These are phyloP conservation scores for Papilio polyxenes DNA, from an alignment of 1,140 invertebrate species.

Conservation along the genomic window DNA sequence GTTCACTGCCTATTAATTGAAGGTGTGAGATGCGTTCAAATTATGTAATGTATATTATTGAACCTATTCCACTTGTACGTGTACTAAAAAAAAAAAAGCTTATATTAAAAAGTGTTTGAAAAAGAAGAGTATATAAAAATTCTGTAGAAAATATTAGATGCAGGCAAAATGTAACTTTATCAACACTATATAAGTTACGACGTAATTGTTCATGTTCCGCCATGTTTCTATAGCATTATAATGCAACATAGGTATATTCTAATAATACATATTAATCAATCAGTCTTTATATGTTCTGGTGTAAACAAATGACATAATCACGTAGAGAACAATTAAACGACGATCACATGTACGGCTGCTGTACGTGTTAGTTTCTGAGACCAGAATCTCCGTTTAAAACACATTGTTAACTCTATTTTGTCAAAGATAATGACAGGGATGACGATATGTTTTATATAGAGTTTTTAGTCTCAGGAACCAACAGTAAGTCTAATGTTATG, in stretches of 20 bases:
- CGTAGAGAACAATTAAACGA: neutral
- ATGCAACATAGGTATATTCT: neutral
- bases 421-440: no score
- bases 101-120: neutral
- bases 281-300: neutral
- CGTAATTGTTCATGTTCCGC: neutral
- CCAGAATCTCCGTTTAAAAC: no score
- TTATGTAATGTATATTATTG: neutral
- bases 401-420: no score
- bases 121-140: no score
- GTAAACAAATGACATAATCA: slow-evolving; percentile 32
- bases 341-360: neutral
- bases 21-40: neutral
- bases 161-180: neutral
- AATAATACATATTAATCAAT: slow-evolving; percentile 19
- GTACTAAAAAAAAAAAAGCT: neutral
- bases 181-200: neutral
- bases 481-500: neutral
- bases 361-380: neutral
- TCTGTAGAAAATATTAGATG: no score
- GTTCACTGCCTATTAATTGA: slow-evolving; percentile 25
- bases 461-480: no score
- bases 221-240: neutral
- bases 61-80: neutral
- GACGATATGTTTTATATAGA: no score